Evolutionary conservation across 2,888 invertebrate species (phyloP).

Genomic region (Aplocera efformata): DNA sequence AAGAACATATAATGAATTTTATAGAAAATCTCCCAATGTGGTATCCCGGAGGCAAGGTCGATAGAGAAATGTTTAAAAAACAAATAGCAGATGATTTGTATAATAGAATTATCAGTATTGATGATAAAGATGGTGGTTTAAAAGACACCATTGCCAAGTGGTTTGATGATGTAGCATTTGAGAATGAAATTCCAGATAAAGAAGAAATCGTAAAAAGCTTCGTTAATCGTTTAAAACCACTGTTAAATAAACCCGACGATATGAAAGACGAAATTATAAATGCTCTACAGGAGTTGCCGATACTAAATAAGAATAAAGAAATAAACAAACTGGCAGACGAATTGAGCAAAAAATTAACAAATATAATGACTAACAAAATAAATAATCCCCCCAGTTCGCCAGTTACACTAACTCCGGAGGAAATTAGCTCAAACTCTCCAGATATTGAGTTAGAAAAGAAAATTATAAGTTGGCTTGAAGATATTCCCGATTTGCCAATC

Average conservation of each 20-base stretch:
- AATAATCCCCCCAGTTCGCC: too few relatives aligned
- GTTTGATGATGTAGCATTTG: conserved; percentile 28
- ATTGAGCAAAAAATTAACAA: conserved; percentile 21
- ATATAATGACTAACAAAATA: background rate
- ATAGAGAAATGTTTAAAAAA: conserved; percentile 33
- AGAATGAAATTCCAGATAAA: conserved; percentile 21
- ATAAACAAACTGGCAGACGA: conserved; percentile 23
- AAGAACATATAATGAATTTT: conserved; percentile 30
- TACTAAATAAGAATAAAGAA: conserved; percentile 11
- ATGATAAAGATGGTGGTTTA: conserved; percentile 26
- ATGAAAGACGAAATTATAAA: conserved; percentile 31
- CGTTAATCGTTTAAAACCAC: conserved; percentile 26
- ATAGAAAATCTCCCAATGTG: conserved; percentile 44
- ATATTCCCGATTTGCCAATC: conserved; percentile 9
- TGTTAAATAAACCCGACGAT: conserved; percentile 19
- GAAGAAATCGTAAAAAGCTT: conserved; percentile 23
- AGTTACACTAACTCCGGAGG: too few relatives aligned
- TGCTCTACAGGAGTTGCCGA: conserved; percentile 26
- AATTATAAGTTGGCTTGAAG: conserved; percentile 25
- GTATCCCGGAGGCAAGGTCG: conserved; percentile 33
- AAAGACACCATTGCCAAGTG: conserved; percentile 26
- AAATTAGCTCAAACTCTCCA: conserved; percentile 1
- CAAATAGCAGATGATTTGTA: conserved; percentile 34
- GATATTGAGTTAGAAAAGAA: conserved; percentile 12
- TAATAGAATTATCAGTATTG: conserved; percentile 21